Conservation (phyloP, 2,113 vertebrate species). For the Mola mola region DNA sequence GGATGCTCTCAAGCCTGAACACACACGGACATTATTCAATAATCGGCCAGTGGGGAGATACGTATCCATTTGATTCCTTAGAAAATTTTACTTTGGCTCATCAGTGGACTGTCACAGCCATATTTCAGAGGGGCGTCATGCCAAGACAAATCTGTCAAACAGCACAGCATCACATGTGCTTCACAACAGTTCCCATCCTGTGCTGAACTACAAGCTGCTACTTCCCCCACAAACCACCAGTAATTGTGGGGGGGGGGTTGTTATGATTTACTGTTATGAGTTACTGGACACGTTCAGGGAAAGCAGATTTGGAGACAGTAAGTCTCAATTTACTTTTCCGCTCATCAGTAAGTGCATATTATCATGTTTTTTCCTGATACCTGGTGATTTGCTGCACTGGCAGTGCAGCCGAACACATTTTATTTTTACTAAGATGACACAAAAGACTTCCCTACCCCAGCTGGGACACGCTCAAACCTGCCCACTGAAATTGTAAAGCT, state of each 20-base stretch:
- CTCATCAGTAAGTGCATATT: neutral
- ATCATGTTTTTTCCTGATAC: neutral
- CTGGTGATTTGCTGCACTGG: neutral
- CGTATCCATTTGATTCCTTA: constrained; percentile 23
- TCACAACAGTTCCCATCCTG: constrained; percentile 20
- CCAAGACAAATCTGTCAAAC: constrained; percentile 43
- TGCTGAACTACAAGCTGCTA: no score
- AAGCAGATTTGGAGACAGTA: constrained; percentile 18
- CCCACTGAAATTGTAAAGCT: no score
- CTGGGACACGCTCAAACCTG: no score
- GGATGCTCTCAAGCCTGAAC: constrained; percentile 9
- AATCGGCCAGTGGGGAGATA: constrained; percentile 12
- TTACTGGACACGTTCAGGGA: constrained; percentile 1
- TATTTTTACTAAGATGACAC: no score
- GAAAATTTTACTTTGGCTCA: constrained; percentile 35
- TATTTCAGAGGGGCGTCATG: constrained; percentile 20
- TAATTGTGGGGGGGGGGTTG: no score
- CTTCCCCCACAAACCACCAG: no score
- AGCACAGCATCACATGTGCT: constrained; percentile 31
- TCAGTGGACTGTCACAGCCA: no score
- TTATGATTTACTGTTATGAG: no score
- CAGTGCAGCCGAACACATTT: neutral
- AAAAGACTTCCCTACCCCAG: no score
- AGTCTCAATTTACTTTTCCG: constrained; percentile 3
- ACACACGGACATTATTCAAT: constrained; percentile 34